Percentiles rank a stretch among this genome's conserved stretches.
Conservation (phyloP, 2,888 invertebrate species). For the Dicycla oo region DNA sequence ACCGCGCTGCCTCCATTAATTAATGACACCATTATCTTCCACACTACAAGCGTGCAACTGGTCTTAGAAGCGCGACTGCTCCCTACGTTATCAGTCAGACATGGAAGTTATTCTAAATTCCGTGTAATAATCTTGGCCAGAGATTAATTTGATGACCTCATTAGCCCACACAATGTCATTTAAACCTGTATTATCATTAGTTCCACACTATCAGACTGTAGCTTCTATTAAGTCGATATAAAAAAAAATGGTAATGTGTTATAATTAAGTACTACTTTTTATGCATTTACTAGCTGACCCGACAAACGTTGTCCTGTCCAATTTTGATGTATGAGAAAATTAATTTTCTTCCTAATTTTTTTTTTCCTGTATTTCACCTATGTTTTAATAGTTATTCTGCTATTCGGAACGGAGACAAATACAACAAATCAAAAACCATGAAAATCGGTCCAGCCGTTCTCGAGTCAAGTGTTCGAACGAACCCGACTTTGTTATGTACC, state of each 20-base stretch:
- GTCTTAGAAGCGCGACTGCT: background rate
- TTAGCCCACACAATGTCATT: slow-evolving; percentile 31
- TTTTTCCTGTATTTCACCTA: no score
- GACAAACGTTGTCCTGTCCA: no score
- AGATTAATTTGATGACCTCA: slow-evolving; percentile 37
- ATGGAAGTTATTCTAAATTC: slow-evolving; percentile 29
- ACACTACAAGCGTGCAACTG: background rate
- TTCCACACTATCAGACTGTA: slow-evolving; percentile 9
- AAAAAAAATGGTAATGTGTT: slow-evolving; percentile 1
- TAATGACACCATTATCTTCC: slow-evolving; percentile 6
- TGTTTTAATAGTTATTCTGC: no score
- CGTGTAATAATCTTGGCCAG: slow-evolving; percentile 7
- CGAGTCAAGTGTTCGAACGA: no score
- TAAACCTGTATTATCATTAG: slow-evolving; percentile 21
- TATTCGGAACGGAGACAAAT: no score
- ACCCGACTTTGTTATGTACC: no score
- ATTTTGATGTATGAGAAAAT: no score
- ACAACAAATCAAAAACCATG: no score
- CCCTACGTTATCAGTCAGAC: slow-evolving; percentile 17
- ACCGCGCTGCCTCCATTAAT: background rate
- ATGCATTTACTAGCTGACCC: no score
- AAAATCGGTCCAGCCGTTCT: no score
- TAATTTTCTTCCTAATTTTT: no score
- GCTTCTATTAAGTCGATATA: slow-evolving; percentile 11
- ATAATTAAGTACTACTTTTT: slow-evolving; percentile 16